Percentiles rank a stretch among this genome's conserved stretches.
These are phyloP conservation scores for Julus scandinavius DNA, from an alignment of 2,888 invertebrate species.

Conservation along the genomic window DNA sequence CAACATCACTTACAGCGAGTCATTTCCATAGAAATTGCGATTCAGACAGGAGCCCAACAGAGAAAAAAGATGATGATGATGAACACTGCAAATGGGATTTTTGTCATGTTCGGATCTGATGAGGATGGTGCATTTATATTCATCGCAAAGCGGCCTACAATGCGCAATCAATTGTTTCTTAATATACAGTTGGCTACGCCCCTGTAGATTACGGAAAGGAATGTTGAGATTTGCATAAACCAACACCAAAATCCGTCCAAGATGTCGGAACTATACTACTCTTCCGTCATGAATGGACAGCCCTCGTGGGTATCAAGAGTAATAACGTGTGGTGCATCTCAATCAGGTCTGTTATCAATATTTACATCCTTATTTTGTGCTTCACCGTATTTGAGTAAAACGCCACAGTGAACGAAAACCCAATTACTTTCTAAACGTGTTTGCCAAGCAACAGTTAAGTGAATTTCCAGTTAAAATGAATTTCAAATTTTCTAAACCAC, in stretches of 20 bases:
- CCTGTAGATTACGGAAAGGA: not conserved
- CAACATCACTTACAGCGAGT: not conserved
- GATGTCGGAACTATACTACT: not conserved
- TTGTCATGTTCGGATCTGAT: not conserved
- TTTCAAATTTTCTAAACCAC: not conserved
- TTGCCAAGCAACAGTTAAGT: not conserved
- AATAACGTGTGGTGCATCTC: not conserved
- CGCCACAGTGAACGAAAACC: not conserved
- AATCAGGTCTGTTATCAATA: not conserved
- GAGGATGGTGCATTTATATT: constrained; percentile 28
- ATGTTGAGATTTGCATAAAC: not conserved
- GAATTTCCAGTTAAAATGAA: not conserved
- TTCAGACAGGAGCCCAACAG: not conserved
- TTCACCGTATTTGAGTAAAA: too few species aligned
- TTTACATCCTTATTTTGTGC: too few species aligned
- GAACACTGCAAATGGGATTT: constrained; percentile 40
- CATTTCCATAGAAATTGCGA: constrained; percentile 28
- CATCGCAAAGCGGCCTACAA: not conserved
- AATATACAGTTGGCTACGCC: not conserved
- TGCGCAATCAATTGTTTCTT: constrained; percentile 2
- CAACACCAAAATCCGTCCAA: not conserved
- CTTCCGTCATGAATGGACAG: not conserved
- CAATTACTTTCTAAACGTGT: not conserved
- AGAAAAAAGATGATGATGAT: constrained; percentile 14
- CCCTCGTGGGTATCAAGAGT: not conserved